Base-by-base conservation (phyloP, 2,888 invertebrate genomes). In the Volucella zonaria region DNA sequence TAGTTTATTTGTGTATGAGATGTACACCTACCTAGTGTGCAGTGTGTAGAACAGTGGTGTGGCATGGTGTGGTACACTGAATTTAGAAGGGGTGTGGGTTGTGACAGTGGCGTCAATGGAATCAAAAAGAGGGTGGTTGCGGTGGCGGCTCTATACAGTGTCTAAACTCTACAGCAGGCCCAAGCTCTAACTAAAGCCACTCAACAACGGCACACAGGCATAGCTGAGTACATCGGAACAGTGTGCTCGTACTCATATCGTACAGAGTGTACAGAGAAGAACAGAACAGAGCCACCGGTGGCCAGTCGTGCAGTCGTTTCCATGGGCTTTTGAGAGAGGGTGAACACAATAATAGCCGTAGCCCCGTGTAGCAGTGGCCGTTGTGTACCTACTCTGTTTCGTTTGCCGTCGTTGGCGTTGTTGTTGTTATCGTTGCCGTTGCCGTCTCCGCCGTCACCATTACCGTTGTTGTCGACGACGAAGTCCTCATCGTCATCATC, bases 1-100 rank as follows among this genome's bases (percentile, higher is more conserved):
- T 40, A 47, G 68, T 0, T 61, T 79, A 73, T 79, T 74, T 81
- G 73, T 51, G 62, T 68, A 71, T 62, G 78, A 45, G 62, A 76
- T 78, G 56, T 75, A 75, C 51, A 49, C 23, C 49, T 61, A 43
- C 47, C 18, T 45, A 74, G 62, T 66, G 66, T 75, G 75, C 64
- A 47, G 49, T 64, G 62, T 31, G 31, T 31, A 31, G 31, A 31
- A 6, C 0, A 31, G 31, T 31, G 23, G 31, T 31, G 31, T 31
- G 31, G 31, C 31, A 31, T 31, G 4, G 31, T 31, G 31, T 6
- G 3, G 31, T 62, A 73, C 73, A 62, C 45, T 68, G 66, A 42
- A 14, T 49, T 49, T 71, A 75, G 66, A 83, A 81, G 83, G 81
- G 83, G 83, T 85, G 83, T 85, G 83, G 83, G 83, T 81, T 85